These are phyloP conservation scores for Corella eumyota DNA, from an alignment of 23 tunicate genomes.

Conservation along the genomic window DNA sequence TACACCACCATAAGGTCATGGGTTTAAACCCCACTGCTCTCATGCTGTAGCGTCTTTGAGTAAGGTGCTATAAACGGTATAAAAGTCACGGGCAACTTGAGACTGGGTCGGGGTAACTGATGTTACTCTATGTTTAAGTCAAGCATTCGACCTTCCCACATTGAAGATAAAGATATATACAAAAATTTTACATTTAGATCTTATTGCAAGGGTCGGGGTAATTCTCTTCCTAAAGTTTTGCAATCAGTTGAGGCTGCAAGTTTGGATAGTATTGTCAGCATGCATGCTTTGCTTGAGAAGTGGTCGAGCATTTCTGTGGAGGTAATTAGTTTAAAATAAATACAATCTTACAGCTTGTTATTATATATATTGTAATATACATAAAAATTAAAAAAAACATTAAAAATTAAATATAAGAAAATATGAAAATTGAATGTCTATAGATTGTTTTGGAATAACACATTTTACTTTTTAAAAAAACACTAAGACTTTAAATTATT, in stretches of 20 bases:
- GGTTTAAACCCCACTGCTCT: too few relatives aligned
- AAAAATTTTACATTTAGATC: conserved; percentile 13
- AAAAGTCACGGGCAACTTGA: too few relatives aligned
- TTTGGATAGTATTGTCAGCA: conserved; percentile 52
- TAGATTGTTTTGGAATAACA: background rate
- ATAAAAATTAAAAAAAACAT: background rate
- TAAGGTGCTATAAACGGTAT: too few relatives aligned
- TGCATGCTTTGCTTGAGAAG: conserved; percentile 34
- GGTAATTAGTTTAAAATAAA: conserved; percentile 20
- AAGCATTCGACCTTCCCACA: too few relatives aligned
- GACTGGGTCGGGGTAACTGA: too few relatives aligned
- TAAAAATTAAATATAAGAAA: conserved; percentile 4
- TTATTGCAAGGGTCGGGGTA: conserved; percentile 46
- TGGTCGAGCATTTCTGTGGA: conserved; percentile 77
- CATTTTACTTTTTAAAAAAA: background rate
- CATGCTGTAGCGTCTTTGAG: too few relatives aligned
- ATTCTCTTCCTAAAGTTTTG: conserved; percentile 60
- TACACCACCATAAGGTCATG: too few relatives aligned
- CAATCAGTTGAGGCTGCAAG: conserved; percentile 58
- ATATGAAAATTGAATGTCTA: background rate
- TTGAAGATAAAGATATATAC: too few relatives aligned
- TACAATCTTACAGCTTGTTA: background rate
- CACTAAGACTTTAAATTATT: background rate
- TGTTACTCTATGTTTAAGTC: too few relatives aligned
- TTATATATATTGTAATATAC: background rate